Percentiles rank a stretch among this genome's conserved stretches.
phyloP scores from a whole-genome alignment of 1,140 invertebrate genomes.

The Dreissena rostriformis region DNA sequence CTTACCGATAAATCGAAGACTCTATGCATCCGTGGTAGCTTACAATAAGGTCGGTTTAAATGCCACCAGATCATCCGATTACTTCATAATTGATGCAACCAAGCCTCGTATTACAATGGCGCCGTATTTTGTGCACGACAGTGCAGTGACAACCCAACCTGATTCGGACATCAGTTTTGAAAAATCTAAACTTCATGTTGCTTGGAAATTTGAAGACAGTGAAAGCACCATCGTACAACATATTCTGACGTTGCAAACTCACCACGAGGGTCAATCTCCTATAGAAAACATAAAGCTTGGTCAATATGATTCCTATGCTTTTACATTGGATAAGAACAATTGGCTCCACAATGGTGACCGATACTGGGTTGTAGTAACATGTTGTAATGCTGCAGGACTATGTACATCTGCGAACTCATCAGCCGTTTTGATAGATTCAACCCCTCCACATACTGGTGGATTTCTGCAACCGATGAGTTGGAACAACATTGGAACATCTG shows the following conservation, averaged over 20 bases:
- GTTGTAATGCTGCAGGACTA: slow-evolving; percentile 45
- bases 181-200: neutral
- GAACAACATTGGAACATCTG: neutral
- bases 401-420: slow-evolving; percentile 22
- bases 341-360: slow-evolving; percentile 23
- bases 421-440: slow-evolving; percentile 42
- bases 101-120: neutral
- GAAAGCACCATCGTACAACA: slow-evolving; percentile 8
- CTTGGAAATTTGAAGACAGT: slow-evolving; percentile 26
- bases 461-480: slow-evolving; percentile 24
- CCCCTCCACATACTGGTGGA: slow-evolving; percentile 27
- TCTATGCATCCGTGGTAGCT: slow-evolving; percentile 50
- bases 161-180: slow-evolving; percentile 24
- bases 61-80: slow-evolving; percentile 15
- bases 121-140: slow-evolving; percentile 7
- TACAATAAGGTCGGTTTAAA: slow-evolving; percentile 44
- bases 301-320: neutral
- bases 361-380: slow-evolving; percentile 18
- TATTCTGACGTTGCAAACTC: neutral
- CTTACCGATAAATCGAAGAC: slow-evolving; percentile 30
- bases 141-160: neutral
- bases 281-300: neutral
- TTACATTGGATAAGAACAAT: slow-evolving; percentile 5
- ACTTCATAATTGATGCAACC: slow-evolving; percentile 44
- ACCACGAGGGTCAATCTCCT: slow-evolving; percentile 16